phyloP scores from a whole-genome alignment of 2,113 vertebrate genomes.

The Varanus komodoensis region DNA sequence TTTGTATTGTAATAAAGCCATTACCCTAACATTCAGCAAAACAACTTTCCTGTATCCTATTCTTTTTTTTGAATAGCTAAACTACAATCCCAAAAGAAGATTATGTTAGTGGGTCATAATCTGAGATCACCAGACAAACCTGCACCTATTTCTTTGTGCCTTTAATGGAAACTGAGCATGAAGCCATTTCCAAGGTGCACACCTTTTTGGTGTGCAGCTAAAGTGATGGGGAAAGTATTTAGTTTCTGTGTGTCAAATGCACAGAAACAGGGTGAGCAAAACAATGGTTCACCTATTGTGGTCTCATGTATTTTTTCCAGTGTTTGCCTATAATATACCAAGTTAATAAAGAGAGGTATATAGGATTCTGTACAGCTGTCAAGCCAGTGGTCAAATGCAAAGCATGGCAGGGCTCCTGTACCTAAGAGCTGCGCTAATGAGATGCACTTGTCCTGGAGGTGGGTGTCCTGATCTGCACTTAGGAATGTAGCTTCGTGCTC shows the following conservation, averaged over 20 bases:
- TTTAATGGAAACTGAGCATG: not conserved
- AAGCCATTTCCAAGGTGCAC: not conserved
- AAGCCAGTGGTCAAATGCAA: not conserved
- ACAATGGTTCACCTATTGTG: not conserved
- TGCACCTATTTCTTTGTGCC: no score
- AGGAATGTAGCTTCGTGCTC: no score
- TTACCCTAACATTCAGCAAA: not conserved
- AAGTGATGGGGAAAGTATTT: not conserved
- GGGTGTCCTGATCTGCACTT: not conserved
- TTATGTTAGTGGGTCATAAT: not conserved
- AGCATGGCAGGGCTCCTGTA: not conserved
- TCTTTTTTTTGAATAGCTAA: not conserved
- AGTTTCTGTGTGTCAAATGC: not conserved
- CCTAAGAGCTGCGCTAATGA: not conserved
- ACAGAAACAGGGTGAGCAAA: not conserved
- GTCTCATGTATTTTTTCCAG: not conserved
- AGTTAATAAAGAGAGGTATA: not conserved
- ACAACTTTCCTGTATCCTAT: not conserved
- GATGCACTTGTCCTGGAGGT: not conserved
- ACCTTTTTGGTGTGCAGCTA: not conserved
- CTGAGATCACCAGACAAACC: not conserved
- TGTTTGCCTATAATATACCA: not conserved
- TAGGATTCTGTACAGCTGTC: not conserved
- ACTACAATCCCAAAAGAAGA: not conserved
- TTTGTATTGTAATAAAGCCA: not conserved